These are phyloP conservation scores for Todiramphus saurophagus DNA, from an alignment of 2,113 vertebrate genomes.

Conservation along the genomic window DNA sequence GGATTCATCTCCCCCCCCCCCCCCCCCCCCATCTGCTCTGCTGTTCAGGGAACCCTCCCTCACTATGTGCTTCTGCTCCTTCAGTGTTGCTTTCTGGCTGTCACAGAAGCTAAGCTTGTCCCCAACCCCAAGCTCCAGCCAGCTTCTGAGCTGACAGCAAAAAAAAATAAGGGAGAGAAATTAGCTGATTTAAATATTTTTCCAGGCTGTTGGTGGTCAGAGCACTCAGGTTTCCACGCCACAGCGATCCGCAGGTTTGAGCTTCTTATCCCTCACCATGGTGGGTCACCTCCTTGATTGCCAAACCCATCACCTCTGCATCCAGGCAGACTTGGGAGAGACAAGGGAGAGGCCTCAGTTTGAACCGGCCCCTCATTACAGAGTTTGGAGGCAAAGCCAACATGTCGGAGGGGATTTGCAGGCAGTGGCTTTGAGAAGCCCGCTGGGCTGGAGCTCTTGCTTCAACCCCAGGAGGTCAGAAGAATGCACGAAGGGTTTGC, in stretches of 20 bases:
- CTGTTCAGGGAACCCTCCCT: neutral
- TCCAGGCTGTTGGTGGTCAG: neutral
- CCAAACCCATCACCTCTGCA: neutral
- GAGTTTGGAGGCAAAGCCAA: neutral
- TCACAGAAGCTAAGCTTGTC: rapidly evolving
- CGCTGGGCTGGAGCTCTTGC: neutral
- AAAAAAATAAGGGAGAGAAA: neutral
- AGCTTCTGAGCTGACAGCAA: neutral
- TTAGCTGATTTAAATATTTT: neutral
- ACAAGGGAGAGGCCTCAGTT: neutral
- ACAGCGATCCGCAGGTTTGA: rapidly evolving
- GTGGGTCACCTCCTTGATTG: neutral
- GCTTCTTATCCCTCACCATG: rapidly evolving
- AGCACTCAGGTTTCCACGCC: neutral
- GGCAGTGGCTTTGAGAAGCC: neutral
- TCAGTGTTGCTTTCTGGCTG: neutral
- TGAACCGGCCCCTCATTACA: neutral
- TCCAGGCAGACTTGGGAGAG: rapidly evolving
- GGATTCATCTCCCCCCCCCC: too few relatives aligned
- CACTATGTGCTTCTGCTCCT: neutral
- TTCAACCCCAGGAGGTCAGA: neutral
- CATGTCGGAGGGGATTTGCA: neutral
- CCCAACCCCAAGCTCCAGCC: neutral
- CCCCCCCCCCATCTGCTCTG: rapidly evolving
- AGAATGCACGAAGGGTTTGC: neutral